Evolutionary conservation across 2,888 invertebrate genomes (phyloP).

Genomic region (Junonia oenone): DNA sequence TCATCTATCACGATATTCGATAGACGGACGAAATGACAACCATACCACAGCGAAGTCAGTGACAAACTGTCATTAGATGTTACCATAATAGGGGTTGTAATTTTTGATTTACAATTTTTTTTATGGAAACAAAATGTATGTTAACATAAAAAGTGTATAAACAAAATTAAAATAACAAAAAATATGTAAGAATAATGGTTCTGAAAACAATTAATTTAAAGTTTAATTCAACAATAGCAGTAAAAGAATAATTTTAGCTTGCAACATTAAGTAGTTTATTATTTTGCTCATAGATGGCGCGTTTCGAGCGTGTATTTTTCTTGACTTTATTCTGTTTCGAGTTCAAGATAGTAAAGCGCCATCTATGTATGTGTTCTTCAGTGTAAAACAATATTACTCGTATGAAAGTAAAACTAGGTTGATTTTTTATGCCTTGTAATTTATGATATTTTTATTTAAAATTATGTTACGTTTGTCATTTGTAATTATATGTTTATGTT

Average conservation of each 20-base stretch:
- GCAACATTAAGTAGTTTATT: background rate
- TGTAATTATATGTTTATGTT: background rate
- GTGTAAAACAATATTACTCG: too few species aligned
- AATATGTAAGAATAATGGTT: too few species aligned
- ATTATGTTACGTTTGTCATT: too few species aligned
- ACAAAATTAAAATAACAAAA: too few species aligned
- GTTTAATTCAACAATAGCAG: too few species aligned
- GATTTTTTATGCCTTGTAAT: too few species aligned
- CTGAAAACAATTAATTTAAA: too few species aligned
- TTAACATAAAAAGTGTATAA: background rate
- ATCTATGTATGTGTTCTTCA: slow-evolving; percentile 7
- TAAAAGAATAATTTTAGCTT: background rate
- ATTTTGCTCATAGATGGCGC: slow-evolving; percentile 13
- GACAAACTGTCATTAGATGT: slow-evolving; percentile 67
- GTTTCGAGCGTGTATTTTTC: background rate
- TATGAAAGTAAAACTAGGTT: too few species aligned
- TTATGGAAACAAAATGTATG: background rate
- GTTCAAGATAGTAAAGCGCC: background rate
- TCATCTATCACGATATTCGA: slow-evolving; percentile 69
- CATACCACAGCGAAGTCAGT: slow-evolving; percentile 74
- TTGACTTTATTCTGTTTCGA: background rate
- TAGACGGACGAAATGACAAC: slow-evolving; percentile 75
- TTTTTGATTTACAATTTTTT: slow-evolving; percentile 1
- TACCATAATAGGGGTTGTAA: slow-evolving; percentile 25
- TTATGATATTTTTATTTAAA: too few species aligned